These are phyloP conservation scores for Chaenocephalus aceratus DNA, from an alignment of 2,113 vertebrate genomes.

Conservation along the genomic window DNA sequence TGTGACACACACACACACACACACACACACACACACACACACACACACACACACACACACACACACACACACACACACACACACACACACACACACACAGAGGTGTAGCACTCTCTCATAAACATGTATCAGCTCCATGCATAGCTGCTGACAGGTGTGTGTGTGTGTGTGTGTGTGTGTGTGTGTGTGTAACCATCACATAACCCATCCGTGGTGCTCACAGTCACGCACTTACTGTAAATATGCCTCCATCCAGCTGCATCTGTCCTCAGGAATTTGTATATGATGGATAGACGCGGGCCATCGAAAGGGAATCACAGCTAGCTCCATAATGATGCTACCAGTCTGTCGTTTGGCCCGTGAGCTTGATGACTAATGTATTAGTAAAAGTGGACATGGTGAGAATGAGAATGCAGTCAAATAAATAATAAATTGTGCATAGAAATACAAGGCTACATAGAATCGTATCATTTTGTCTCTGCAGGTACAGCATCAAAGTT, in stretches of 20 bases:
- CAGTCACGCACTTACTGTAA: constrained; percentile 59
- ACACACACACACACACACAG: constrained; percentile 40
- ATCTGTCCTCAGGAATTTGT: constrained; percentile 56
- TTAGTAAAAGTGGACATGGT: constrained; percentile 16
- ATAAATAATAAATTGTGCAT: neutral
- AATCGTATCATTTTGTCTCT: neutral
- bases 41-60: constrained; percentile 24
- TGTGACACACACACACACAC: constrained; percentile 63
- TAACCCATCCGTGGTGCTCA: constrained; percentile 24
- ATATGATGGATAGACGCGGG: constrained; percentile 47
- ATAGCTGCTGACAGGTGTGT: constrained; percentile 64
- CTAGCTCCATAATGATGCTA: constrained; percentile 49
- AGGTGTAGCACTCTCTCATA: constrained; percentile 68
- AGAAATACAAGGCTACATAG: neutral
- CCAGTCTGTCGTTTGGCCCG: constrained; percentile 28
- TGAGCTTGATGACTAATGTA: constrained; percentile 42
- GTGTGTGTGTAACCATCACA: constrained; percentile 28
- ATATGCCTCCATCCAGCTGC: constrained; percentile 55
- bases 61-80: constrained; percentile 24
- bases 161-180: constrained; percentile 4
- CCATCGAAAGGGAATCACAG: constrained; percentile 59
- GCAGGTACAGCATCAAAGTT: neutral
- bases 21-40: constrained; percentile 25
- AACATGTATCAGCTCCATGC: constrained; percentile 58
- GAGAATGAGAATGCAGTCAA: constrained; percentile 15